Base-by-base conservation (phyloP, 2,888 invertebrate genomes). In the Synanthedon formicaeformis region DNA sequence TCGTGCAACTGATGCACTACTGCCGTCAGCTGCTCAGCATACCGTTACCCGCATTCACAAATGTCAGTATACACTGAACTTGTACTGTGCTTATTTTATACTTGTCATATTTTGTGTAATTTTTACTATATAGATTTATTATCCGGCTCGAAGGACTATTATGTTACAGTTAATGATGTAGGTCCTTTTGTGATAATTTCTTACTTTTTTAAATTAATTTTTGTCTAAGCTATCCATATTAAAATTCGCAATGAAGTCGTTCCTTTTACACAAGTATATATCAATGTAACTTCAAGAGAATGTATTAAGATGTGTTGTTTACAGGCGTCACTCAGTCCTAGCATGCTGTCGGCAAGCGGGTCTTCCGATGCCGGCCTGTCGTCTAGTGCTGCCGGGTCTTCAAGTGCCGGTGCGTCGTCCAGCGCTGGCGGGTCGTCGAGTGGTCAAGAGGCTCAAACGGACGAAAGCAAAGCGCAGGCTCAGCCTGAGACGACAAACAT, bases 401-500 rank as follows among this genome's bases (percentile, higher is more conserved):
- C 34, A 34, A 34, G 34, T 34, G 34, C 3, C 34, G 34, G 34
- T 34, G 34, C 34, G 4, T 45, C 45, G 4, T 23, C 51, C 11
- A 52, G 52, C 48, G 34, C 34, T 10, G 52, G 53, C 51, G 55
- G 54, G 40, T 23, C 12, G 53, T 48, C 49, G 55, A 57, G 56
- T 55, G 60, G 67, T 18, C 71, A 76, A 12, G 78, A 75, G 60
- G 88, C 89, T 51, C 94, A 94, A 82, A 96, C 96, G 0, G 96
- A 96, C 72, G 96, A 96, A 78, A 94, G 92, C 72, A 95, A 95
- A 86, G 94, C 93, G 56, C 88, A 78, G 55, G 50, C 55, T 60
- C 67, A 54, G 12, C 62, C 67, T 1, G 79, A 80, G 53, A 63
- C 69, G 50, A 77, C 76, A 60, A 84, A 89, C 61, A 62, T 85